Base-by-base conservation (phyloP, 2,113 vertebrate species). In the Antennarius striatus region DNA sequence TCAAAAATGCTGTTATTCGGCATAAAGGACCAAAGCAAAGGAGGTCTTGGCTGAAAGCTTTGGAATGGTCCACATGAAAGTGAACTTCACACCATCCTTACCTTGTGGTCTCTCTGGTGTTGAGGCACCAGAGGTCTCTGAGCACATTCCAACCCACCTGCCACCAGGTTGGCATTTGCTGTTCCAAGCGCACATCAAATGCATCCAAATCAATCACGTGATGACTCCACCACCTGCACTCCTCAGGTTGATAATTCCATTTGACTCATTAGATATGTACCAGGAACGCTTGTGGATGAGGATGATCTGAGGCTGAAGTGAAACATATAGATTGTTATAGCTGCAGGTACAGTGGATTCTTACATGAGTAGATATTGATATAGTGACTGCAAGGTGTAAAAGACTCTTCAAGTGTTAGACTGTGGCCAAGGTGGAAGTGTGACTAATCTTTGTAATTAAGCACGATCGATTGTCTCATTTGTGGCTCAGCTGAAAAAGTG, bases 101-200 rank as follows among this genome's bases (percentile, higher is more conserved):
- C 67, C 76, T 75, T 77, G 63, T 72, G 61, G 62, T 80, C 73
- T 68, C 81, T 14, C 56, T 36, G 29, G 65, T 56, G 75, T 51
- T 47, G 75, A 89, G 75, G 77, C 63, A 13, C 72, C 53, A 67
- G 68, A 75, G 32, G 32, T 77, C 79, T 90, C 76, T 88, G 83
- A 91, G 80, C 77, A 46, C 62, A 77, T 81, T 91, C 84, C 84
- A 89, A 75, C 75, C 86, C 90, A 91, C 88, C 89, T 90, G 90
- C 83, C 80, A 77, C 78, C 64, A 5, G 52, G 54, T 57, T 71
- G 74, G 79, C 63, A 51, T 89, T 87, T 63, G 80, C 87, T 62
- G 69, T 66, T 79, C 77, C 79, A 75, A 76, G 71, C 50, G 8
- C 81, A 90, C 88, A 89, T 91, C 84, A 91, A 87, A 91, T 59